Evolutionary conservation across 2,888 invertebrate species (phyloP).

Genomic region (Thysanoteuthis rhombus): DNA sequence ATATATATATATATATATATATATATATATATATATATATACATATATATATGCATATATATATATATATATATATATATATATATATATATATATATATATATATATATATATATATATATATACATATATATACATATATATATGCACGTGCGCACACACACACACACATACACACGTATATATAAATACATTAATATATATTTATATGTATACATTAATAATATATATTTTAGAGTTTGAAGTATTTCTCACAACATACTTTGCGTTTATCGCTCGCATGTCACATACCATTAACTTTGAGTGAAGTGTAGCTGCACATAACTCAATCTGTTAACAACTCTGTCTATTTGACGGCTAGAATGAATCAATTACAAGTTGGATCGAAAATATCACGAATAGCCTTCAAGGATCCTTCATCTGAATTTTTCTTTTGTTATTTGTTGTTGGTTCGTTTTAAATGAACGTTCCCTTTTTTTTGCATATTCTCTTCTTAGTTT

Average conservation of each 20-base stretch:
- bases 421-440: not conserved
- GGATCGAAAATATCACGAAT: not conserved
- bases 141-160: not conserved
- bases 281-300: not conserved
- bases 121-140: not conserved
- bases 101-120: not conserved
- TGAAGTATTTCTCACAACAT: not conserved
- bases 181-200: not conserved
- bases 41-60: not conserved
- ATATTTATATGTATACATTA: not conserved
- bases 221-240: too few species aligned
- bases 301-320: not conserved
- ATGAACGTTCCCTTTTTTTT: not conserved
- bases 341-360: not conserved
- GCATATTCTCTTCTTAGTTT: not conserved
- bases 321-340: not conserved
- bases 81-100: not conserved
- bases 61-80: not conserved
- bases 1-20: not conserved
- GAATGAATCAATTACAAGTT: not conserved
- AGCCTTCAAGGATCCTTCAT: not conserved
- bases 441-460: not conserved
- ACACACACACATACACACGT: not conserved
- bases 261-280: not conserved
- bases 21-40: not conserved